phyloP scores from a whole-genome alignment of 2,888 invertebrate genomes.

The Notodonta dromedarius region DNA sequence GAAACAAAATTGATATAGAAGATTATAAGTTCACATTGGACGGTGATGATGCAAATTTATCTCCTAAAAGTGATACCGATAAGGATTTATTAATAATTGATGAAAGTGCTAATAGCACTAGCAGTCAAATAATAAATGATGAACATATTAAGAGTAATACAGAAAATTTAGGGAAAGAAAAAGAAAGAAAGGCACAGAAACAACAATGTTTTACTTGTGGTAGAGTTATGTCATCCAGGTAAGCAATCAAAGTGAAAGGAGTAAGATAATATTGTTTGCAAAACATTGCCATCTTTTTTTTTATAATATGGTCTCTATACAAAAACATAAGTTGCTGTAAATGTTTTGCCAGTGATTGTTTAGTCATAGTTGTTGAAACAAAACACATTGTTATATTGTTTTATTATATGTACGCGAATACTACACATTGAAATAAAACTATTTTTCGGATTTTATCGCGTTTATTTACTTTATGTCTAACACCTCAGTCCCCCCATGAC shows the following conservation, averaged over 20 bases:
- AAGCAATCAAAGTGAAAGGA: slow-evolving; percentile 12
- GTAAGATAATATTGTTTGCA: no score
- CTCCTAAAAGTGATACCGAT: slow-evolving; percentile 41
- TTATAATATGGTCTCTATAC: no score
- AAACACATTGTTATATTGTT: not conserved
- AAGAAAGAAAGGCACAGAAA: slow-evolving; percentile 41
- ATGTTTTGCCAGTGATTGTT: no score
- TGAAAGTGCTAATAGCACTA: slow-evolving; percentile 32
- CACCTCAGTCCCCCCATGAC: no score
- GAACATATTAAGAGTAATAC: slow-evolving; percentile 16
- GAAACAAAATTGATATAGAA: slow-evolving; percentile 12
- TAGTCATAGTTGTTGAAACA: no score
- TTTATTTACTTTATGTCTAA: no score
- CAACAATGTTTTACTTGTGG: slow-evolving; percentile 80
- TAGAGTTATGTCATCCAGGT: slow-evolving; percentile 81
- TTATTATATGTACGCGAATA: no score
- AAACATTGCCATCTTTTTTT: no score
- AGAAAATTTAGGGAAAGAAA: slow-evolving; percentile 12
- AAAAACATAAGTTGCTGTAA: no score
- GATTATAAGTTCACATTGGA: slow-evolving; percentile 21
- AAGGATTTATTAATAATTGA: slow-evolving; percentile 35
- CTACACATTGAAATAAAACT: no score
- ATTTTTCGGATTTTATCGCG: no score
- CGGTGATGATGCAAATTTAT: slow-evolving; percentile 23
- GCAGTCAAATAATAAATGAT: slow-evolving; percentile 19